These are phyloP conservation scores for Latrodectus geometricus DNA, from an alignment of 1,140 invertebrate genomes.

Conservation along the genomic window DNA sequence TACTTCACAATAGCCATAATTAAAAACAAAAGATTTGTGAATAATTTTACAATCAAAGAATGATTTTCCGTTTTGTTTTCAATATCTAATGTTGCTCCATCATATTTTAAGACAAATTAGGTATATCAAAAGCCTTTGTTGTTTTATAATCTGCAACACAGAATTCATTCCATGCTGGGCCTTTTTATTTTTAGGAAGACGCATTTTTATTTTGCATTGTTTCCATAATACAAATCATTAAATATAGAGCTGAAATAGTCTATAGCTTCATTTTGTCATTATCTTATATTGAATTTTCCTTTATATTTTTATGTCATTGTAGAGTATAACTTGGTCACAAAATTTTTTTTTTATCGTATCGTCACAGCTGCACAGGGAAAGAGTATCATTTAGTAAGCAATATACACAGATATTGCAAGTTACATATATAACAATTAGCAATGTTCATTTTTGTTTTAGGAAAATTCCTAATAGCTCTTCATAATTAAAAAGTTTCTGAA, in stretches of 20 bases:
- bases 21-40: too few relatives aligned
- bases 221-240: conserved; percentile 40
- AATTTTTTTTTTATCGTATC: conserved; percentile 23
- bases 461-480: conserved; percentile 55
- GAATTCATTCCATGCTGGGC: conserved; percentile 22
- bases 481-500: conserved; percentile 46
- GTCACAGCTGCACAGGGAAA: conserved; percentile 39
- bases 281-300: conserved; percentile 17
- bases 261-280: conserved; percentile 44
- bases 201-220: conserved; percentile 18
- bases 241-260: conserved; percentile 46
- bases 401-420: conserved; percentile 22
- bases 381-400: conserved; percentile 26
- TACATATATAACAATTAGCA: conserved; percentile 31
- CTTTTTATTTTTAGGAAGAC: conserved; percentile 44
- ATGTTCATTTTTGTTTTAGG: conserved; percentile 38
- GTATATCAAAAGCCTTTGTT: conserved; percentile 30
- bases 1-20: too few relatives aligned
- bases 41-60: too few relatives aligned
- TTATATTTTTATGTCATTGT: conserved; percentile 34
- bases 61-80: conserved; percentile 40
- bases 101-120: conserved; percentile 51
- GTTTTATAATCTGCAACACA: conserved; percentile 12
- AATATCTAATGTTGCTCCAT: conserved; percentile 56
- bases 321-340: conserved; percentile 40